phyloP scores from a whole-genome alignment of 35 echinoderm and acorn worm species.

The Holothuria glaberrima region DNA sequence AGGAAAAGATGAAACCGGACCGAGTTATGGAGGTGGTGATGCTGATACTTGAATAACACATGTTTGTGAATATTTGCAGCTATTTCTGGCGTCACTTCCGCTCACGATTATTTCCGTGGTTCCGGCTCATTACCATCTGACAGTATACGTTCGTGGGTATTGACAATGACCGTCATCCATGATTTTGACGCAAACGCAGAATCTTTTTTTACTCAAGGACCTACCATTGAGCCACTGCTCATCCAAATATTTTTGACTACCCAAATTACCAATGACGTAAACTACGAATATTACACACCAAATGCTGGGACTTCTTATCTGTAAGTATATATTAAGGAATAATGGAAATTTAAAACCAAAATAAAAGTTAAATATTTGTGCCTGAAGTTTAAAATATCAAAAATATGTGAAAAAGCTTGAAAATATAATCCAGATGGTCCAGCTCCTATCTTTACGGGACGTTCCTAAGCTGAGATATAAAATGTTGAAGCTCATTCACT shows the following conservation, averaged over 20 bases:
- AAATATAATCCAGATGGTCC: too few species aligned
- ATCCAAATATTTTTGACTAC: not conserved
- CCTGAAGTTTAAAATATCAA: too few species aligned
- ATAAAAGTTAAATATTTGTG: too few species aligned
- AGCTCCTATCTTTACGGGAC: too few species aligned
- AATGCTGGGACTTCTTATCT: slow-evolving; percentile 7
- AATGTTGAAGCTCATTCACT: too few species aligned
- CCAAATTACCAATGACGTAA: not conserved
- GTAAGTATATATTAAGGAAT: slow-evolving; percentile 1
- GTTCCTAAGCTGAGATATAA: too few species aligned
- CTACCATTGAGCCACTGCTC: not conserved
- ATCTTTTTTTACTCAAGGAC: slow-evolving; percentile 35
- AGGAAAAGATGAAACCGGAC: too few species aligned
- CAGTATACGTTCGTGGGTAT: not conserved
- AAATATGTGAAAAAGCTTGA: too few species aligned
- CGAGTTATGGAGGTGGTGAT: not conserved
- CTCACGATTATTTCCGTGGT: not conserved
- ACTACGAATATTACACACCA: slow-evolving; percentile 24
- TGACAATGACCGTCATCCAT: not conserved
- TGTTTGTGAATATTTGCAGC: not conserved
- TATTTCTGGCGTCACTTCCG: not conserved
- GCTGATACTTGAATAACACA: not conserved
- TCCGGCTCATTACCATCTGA: not conserved
- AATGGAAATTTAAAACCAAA: too few species aligned
- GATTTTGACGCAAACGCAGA: not conserved